Base-by-base conservation (phyloP, 2,113 vertebrate genomes). In the Clupea harengus region DNA sequence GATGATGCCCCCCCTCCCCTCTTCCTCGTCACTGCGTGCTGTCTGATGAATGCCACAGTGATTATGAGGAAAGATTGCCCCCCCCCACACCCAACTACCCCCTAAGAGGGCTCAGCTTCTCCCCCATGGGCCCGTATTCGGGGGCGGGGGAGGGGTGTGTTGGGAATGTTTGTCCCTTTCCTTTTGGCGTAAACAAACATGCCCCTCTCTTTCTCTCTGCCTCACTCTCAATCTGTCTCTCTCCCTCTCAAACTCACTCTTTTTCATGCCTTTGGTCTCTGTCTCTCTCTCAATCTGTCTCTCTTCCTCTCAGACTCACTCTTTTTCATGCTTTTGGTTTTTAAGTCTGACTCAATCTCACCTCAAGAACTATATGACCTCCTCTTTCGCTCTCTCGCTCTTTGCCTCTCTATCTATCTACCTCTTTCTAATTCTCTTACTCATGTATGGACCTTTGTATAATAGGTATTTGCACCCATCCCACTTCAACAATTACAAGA, bases 21-120 rank as follows among this genome's bases (percentile, higher is more conserved):
- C 57, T 8, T 4, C 89, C 89, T 92, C 92, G 94, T 95, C 94
- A 95, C 89, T 92, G 91, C 90, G 91, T 91, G 93, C 89, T 86
- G 84, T 87, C 88, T 94, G 94, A 95, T 94, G 92, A 95, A 95
- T 94, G 92, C 89, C 89, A 93, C 89, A 89, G 90, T 92, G 92
- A 94, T 94, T 93, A 94, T 54, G 91, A 88, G 88, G 91, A 89
- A 91, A 88, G 88, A 86, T 86, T 86, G 87, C 88, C 92, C 50
- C 86, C 93, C 90, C 90, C 6, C 57, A 64, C 57, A 64, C 20
- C n/a, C 57, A 25, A 4, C 5, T 25, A 64, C 18, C 52, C 17
- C 57, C 4, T 25, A 64, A 22, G 39, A 39, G 39, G 39, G 39
- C 39, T 39, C 39, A 39, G 22, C 4, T 2, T 22, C 57, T n/a